phyloP scores from a whole-genome alignment of 2,888 invertebrate species.

The Branchipolynoe longqiensis region DNA sequence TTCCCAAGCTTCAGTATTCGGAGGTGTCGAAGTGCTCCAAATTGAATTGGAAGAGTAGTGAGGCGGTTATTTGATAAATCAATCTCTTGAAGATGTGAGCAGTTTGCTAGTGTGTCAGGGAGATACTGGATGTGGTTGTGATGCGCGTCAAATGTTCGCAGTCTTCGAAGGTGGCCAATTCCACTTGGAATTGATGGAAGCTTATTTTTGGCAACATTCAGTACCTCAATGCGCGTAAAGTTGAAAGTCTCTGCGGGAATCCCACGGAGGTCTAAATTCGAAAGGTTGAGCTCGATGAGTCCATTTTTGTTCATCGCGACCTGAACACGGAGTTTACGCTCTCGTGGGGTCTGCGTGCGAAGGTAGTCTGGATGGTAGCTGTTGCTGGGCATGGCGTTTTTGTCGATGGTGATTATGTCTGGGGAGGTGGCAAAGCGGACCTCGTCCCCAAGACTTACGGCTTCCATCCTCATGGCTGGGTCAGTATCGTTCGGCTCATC shows the following conservation, averaged over 20 bases:
- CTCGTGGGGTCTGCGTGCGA: conserved; percentile 27
- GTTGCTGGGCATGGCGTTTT: background rate
- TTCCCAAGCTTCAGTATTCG: conserved; percentile 61
- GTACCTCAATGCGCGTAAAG: conserved; percentile 74
- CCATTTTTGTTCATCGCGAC: conserved; percentile 68
- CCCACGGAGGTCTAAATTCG: conserved; percentile 68
- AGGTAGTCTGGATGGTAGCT: conserved; percentile 44
- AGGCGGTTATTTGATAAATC: conserved; percentile 62
- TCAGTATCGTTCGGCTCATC: background rate
- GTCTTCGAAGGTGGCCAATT: conserved; percentile 73
- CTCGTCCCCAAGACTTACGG: conserved; percentile 61
- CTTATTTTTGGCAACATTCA: conserved; percentile 74
- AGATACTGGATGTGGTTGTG: conserved; percentile 73
- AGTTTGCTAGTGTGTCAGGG: conserved; percentile 79
- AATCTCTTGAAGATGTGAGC: conserved; percentile 66
- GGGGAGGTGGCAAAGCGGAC: conserved; percentile 63
- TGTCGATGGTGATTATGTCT: conserved; percentile 40
- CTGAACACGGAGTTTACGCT: conserved; percentile 56
- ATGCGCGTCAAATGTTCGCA: conserved; percentile 73
- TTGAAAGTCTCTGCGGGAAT: conserved; percentile 75
- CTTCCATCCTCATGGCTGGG: conserved; percentile 47
- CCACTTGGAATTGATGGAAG: conserved; percentile 73
- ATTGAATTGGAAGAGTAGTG: conserved; percentile 29
- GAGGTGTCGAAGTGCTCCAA: conserved; percentile 58
- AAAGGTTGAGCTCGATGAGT: conserved; percentile 74